These are phyloP conservation scores for Borostomias antarcticus DNA, from an alignment of 2,797 vertebrate genomes.

Conservation along the genomic window DNA sequence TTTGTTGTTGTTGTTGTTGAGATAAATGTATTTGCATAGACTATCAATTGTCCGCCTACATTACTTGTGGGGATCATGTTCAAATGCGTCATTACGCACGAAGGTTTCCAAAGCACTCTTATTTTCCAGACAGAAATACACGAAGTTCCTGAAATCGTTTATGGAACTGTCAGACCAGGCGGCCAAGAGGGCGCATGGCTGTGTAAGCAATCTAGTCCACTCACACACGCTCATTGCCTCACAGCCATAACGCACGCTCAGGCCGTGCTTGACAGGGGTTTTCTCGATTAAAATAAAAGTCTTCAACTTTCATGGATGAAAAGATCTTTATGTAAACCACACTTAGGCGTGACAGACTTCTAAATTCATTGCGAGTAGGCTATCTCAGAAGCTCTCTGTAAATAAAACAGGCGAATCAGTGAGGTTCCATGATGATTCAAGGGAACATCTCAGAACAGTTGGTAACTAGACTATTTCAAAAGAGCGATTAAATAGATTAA, in stretches of 20 bases:
- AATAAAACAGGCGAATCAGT: too few species aligned
- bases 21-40: neutral
- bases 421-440: too few species aligned
- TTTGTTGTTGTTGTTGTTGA: neutral
- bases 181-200: neutral
- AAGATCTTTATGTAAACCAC: neutral
- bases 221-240: conserved; percentile 14
- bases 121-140: conserved; percentile 5
- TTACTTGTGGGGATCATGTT: neutral
- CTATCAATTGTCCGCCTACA: neutral
- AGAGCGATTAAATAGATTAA: too few species aligned
- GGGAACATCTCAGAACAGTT: too few species aligned
- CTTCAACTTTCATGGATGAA: neutral
- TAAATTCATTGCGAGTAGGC: neutral
- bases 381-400: too few species aligned
- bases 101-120: neutral
- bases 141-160: neutral
- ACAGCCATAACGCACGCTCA: conserved; percentile 19
- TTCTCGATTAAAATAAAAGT: neutral
- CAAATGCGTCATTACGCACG: conserved; percentile 12
- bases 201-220: conserved; percentile 7
- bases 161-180: conserved; percentile 7
- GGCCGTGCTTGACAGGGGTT: conserved; percentile 6
- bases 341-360: neutral
- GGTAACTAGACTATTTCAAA: too few species aligned